Conservation (phyloP, 2,113 vertebrate genomes). For the Odontesthes bonariensis region DNA sequence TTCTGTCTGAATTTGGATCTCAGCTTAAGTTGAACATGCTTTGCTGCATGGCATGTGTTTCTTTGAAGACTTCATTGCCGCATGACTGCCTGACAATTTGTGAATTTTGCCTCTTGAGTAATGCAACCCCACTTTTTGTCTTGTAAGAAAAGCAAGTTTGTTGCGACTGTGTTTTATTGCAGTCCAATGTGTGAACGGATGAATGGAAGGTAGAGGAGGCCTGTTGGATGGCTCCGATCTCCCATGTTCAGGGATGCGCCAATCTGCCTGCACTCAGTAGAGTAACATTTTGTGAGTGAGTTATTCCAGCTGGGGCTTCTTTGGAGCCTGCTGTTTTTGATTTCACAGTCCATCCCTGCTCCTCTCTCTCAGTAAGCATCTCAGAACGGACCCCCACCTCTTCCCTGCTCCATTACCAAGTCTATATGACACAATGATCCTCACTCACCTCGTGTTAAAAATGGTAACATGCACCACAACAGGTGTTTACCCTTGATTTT, state of each 20-base stretch:
- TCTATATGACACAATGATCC: conserved; percentile 19
- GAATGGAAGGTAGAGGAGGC: conserved; percentile 22
- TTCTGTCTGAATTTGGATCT: background rate
- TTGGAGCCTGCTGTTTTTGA: conserved; percentile 79
- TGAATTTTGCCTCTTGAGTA: background rate
- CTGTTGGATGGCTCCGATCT: conserved; percentile 36
- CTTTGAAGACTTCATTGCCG: too few relatives aligned
- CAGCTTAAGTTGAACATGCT: too few relatives aligned
- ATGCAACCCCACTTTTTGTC: background rate
- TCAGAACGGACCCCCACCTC: conserved; percentile 25
- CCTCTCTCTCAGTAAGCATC: conserved; percentile 39
- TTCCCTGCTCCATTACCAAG: conserved; percentile 20
- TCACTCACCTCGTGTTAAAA: conserved; percentile 44
- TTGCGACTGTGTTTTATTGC: conserved; percentile 27
- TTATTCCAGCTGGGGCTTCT: conserved; percentile 78
- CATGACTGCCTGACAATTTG: background rate
- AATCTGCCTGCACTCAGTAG: conserved; percentile 55
- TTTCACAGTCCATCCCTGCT: conserved; percentile 75
- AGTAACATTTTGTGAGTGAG: conserved; percentile 82
- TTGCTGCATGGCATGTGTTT: background rate
- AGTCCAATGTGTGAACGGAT: conserved; percentile 1
- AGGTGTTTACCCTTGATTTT: conserved; percentile 76
- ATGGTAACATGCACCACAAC: conserved; percentile 70
- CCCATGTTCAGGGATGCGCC: conserved; percentile 50
- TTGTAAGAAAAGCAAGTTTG: conserved; percentile 18